Evolutionary conservation across 1,140 invertebrate species (phyloP), one percentile per base, ranked within the genome.

Genomic region (Drosophila murphyi): DNA sequence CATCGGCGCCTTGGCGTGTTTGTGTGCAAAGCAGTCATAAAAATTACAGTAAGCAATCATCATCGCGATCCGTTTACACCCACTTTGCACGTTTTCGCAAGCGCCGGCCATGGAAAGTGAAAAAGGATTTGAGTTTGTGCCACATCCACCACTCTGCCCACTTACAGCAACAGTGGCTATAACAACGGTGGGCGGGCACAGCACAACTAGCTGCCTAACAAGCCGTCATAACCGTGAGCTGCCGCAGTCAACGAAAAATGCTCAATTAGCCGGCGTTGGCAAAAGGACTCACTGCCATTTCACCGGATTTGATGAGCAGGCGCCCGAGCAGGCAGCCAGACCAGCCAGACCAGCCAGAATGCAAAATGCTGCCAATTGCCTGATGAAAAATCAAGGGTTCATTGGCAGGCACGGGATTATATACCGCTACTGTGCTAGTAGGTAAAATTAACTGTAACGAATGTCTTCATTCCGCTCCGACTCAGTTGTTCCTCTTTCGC

Each of bases 21-120:
- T 88, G 85, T 88, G 85, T 88, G 85, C 85, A 85, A 88, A 89
- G 78, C 85, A 88, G 85, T 88, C 85, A 89, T 88, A 88, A 88
- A 88, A 88, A 88, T 89, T 89, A 88, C 85, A 89, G 85, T 89
- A 88, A 88, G 81, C 85, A 88, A 88, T 88, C 85, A 89, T 88
- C 83, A 88, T 89, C 80, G 83, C 80, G 85, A 88, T 89, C 85
- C 85, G 85, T 88, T 88, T 88, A 89, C 85, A 88, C 85, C 85
- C 85, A 88, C 85, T 88, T 88, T 89, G 85, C 85, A 88, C 86
- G 85, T 88, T 88, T 88, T 89, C 78, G 81, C 85, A 76, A 80
- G 60, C 60, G 57, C 39, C 52, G 52, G 37, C 64, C 60, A 50
- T 57, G 80, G 55, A 69, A 80, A 89, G 85, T 80, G 85, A 85